A percentile compares a stretch with the other conserved stretches of the same genome.
Conservation (phyloP, 2,797 vertebrate species). For the Paramormyrops hopkinsi region DNA sequence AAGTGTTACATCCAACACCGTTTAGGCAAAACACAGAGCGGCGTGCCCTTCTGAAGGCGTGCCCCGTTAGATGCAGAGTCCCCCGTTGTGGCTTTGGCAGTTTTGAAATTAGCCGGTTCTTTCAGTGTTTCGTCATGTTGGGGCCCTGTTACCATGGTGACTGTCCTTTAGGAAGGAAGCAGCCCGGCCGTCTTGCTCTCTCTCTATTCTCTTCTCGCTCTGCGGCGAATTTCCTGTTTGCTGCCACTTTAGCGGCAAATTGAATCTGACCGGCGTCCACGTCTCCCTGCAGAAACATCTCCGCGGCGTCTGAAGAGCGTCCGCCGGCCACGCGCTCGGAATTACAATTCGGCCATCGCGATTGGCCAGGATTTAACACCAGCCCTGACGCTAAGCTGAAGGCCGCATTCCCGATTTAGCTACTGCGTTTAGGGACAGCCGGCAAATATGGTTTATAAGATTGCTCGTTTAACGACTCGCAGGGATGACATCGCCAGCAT, state of each 20-base stretch:
- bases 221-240: conserved; percentile 11
- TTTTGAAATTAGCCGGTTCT: conserved; percentile 9
- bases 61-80: not conserved
- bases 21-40: not conserved
- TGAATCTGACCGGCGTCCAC: not conserved
- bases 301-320: not conserved
- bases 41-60: not conserved
- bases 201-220: not conserved
- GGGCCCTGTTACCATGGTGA: conserved; percentile 14
- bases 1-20: not conserved
- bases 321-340: not conserved
- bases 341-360: not conserved
- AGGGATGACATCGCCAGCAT: not conserved
- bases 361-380: not conserved
- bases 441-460: not conserved
- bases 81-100: not conserved
- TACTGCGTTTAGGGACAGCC: not conserved
- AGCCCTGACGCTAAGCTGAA: not conserved
- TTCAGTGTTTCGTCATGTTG: conserved; percentile 2
- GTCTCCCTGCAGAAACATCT: not conserved
- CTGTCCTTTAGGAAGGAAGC: not conserved
- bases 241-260: not conserved
- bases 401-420: not conserved
- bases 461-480: not conserved
- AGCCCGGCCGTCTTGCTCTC: not conserved